Evolutionary conservation across 2,888 invertebrate genomes (phyloP).

Genomic region (Hypselothyrea guttata): DNA sequence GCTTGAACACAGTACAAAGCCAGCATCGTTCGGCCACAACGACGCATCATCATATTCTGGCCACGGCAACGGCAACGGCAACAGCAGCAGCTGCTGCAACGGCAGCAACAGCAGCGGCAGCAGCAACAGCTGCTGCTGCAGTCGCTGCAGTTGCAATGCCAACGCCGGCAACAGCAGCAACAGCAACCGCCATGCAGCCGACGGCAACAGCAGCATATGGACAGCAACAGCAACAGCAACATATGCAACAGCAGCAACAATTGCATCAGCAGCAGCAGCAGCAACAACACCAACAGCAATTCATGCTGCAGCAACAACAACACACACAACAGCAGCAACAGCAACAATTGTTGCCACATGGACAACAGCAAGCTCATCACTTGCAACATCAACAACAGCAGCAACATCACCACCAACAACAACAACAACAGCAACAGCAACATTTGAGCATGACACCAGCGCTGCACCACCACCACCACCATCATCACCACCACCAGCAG

Average conservation of each 20-base stretch:
- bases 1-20: slow-evolving; percentile 80
- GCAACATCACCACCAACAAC: slow-evolving; percentile 39
- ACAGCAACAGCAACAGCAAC: slow-evolving; percentile 53
- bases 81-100: slow-evolving; percentile 70
- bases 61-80: slow-evolving; percentile 78
- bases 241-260: slow-evolving; percentile 34
- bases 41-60: slow-evolving; percentile 80
- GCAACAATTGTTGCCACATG: slow-evolving; percentile 50
- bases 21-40: slow-evolving; percentile 76
- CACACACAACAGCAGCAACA: slow-evolving; percentile 51
- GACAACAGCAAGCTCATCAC: slow-evolving; percentile 43
- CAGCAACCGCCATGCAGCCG: slow-evolving; percentile 52
- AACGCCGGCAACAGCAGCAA: slow-evolving; percentile 47
- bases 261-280: slow-evolving; percentile 37
- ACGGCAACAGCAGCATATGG: slow-evolving; percentile 38
- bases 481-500: slow-evolving; percentile 69
- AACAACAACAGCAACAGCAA: slow-evolving; percentile 51
- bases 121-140: slow-evolving; percentile 59
- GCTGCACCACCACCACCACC: slow-evolving; percentile 59
- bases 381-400: slow-evolving; percentile 36
- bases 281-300: slow-evolving; percentile 36
- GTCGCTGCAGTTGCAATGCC: slow-evolving; percentile 45
- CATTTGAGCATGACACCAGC: slow-evolving; percentile 33
- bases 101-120: slow-evolving; percentile 64
- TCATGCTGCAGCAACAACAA: slow-evolving; percentile 24